A percentile compares a stretch with the other conserved stretches of the same genome.
phyloP scores from a whole-genome alignment of 2,113 vertebrate species.

The Onychostoma macrolepis region DNA sequence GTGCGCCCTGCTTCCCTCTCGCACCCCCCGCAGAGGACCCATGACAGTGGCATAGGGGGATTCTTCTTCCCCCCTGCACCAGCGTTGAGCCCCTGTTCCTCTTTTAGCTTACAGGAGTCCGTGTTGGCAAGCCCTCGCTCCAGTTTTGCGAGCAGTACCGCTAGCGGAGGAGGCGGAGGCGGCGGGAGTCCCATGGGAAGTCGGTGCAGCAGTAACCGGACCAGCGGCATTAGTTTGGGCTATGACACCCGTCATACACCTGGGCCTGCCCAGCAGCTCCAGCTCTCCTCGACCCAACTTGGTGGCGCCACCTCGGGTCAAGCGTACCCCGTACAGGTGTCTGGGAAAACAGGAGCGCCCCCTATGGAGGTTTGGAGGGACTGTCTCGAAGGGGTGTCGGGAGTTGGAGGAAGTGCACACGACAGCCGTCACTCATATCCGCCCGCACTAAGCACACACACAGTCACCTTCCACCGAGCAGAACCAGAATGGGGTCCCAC shows the following conservation, averaged over 20 bases:
- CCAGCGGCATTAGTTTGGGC: conserved; percentile 87
- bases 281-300: conserved; percentile 62
- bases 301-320: conserved; percentile 57
- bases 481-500: conserved; percentile 67
- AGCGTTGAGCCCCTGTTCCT: conserved; percentile 77
- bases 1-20: conserved; percentile 73
- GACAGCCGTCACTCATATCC: conserved; percentile 87
- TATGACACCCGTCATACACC: conserved; percentile 82
- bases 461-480: conserved; percentile 66
- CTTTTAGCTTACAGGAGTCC: conserved; percentile 80
- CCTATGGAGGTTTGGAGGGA: conserved; percentile 75
- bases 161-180: conserved; percentile 82
- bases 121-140: conserved; percentile 82
- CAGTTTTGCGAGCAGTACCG: conserved; percentile 85
- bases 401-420: conserved; percentile 60
- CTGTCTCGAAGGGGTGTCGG: conserved; percentile 69
- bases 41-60: conserved; percentile 66
- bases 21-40: conserved; percentile 68
- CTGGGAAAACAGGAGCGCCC: conserved; percentile 58
- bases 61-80: conserved; percentile 72
- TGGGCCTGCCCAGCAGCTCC: conserved; percentile 70
- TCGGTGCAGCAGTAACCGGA: conserved; percentile 85
- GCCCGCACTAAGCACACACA: conserved; percentile 80
- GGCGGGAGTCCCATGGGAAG: conserved; percentile 81
- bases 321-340: conserved; percentile 46